Base-by-base conservation (phyloP, 37 sponge, comb jelly and placozoan species). In the Ianthella basta region DNA sequence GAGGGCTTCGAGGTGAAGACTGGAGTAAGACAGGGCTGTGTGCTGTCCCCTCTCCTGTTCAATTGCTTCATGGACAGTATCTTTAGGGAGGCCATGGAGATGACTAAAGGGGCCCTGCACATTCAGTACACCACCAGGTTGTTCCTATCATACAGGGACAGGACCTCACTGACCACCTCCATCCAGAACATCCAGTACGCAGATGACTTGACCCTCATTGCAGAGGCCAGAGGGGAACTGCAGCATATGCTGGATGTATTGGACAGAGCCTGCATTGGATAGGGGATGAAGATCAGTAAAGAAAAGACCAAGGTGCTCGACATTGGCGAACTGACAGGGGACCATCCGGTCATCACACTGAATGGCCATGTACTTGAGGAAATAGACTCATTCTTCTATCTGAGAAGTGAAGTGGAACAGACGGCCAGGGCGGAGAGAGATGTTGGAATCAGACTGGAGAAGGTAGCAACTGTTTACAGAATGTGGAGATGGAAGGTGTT, bases 401-500 rank as follows among this genome's bases (percentile, higher is more conserved):
- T 72, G 73, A 40, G 73, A 72, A 72, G 73, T 72, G 73, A 72
- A 40, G 30, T 72, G 18, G 73, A 30, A 37, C 73, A 72, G 73
- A 72, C 32, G 12, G 14, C 40, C 5, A 72, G 30, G 73, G 73
- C 36, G 12, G 73, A 72, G 32, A 72, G 19, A 32, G 73, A 72
- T 30, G 73, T 72, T 12, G 36, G 36, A 5, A 72, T 72, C 12
- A 72, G 73, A 72, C 13, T 72, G 37, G 30, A 72, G 39, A 72
- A 72, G 39, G 39, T 40, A 32, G 18, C 73, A 37, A 72, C 73
- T 40, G 39, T 72, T 20, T 72, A 72, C 41, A 37, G 36, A 30
- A 34, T 72, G 73, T 72, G 73, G 73, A 72, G 73, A 32, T 37
- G 73, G 73, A 72, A 15, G 30, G 73, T 72, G 12, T 72, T 72